Percentiles rank a stretch among this genome's conserved stretches.
phyloP scores from a whole-genome alignment of 2,888 invertebrate genomes.

The Margaritifera margaritifera region DNA sequence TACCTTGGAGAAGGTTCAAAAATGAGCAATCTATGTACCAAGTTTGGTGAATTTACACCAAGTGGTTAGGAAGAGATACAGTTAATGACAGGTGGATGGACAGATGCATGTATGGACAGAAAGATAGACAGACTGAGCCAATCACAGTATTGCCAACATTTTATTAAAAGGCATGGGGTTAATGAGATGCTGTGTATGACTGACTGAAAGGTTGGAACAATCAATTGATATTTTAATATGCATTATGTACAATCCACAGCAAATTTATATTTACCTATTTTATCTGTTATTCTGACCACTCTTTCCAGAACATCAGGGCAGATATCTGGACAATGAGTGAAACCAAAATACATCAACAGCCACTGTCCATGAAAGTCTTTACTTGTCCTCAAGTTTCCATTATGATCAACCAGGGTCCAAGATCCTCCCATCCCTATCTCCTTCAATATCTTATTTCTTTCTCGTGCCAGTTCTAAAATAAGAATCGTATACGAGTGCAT shows the following conservation, averaged over 20 bases:
- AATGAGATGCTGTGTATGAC: too few relatives aligned
- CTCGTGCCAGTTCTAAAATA: conserved; percentile 77
- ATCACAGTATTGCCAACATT: too few relatives aligned
- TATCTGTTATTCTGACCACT: conserved; percentile 86
- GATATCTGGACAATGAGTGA: conserved; percentile 99
- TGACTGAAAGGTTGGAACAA: background rate
- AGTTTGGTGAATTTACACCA: too few relatives aligned
- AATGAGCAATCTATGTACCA: too few relatives aligned
- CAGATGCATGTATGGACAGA: too few relatives aligned
- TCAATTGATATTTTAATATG: background rate
- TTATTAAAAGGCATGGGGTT: too few relatives aligned
- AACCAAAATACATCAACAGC: conserved; percentile 98
- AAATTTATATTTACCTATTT: conserved; percentile 55
- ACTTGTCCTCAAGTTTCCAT: conserved; percentile 78
- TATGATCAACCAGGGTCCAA: conserved; percentile 83
- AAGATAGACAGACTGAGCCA: too few relatives aligned
- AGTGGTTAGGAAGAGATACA: too few relatives aligned
- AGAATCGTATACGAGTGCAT: background rate
- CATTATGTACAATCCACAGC: background rate
- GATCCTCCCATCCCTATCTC: conserved; percentile 83
- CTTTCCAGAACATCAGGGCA: conserved; percentile 99
- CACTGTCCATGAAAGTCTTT: conserved; percentile 94
- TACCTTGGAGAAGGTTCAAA: too few relatives aligned
- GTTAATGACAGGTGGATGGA: too few relatives aligned
- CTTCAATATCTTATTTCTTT: conserved; percentile 83